Conservation (phyloP, 2,888 invertebrate species). For the Scaptomyza parva region DNA sequence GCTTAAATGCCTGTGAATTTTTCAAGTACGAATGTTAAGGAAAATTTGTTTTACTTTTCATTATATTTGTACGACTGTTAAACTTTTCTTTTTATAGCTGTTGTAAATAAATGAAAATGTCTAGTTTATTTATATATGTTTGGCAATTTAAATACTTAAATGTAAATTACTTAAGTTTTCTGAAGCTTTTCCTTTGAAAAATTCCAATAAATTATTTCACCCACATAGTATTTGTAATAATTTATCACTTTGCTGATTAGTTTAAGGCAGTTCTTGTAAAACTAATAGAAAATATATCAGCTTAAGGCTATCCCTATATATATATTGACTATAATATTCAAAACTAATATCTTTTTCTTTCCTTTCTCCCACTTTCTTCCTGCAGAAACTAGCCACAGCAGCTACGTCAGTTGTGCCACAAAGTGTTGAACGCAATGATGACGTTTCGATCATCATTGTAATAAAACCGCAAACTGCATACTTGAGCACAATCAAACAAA, state of each 20-base stretch:
- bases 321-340: too few species aligned
- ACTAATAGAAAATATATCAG: too few species aligned
- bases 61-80: background rate
- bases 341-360: background rate
- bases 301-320: too few species aligned
- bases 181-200: too few species aligned
- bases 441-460: slow-evolving; percentile 37
- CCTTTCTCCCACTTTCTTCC: background rate
- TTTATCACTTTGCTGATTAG: too few species aligned
- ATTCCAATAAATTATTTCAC: too few species aligned
- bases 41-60: slow-evolving; percentile 10
- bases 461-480: slow-evolving; percentile 11
- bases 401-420: slow-evolving; percentile 23
- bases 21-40: slow-evolving; percentile 2
- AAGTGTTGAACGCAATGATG: slow-evolving; percentile 55
- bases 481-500: slow-evolving; percentile 27
- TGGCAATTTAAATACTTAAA: background rate
- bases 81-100: background rate
- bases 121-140: background rate
- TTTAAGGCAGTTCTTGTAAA: too few species aligned
- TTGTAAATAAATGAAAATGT: background rate
- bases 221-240: too few species aligned
- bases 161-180: too few species aligned
- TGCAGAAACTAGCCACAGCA: slow-evolving; percentile 12
- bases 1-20: slow-evolving; percentile 9